Percentiles rank a stretch among this genome's conserved stretches.
Evolutionary conservation across 2,113 vertebrate species (phyloP).

Genomic region (Forbesichthys papilliferus): DNA sequence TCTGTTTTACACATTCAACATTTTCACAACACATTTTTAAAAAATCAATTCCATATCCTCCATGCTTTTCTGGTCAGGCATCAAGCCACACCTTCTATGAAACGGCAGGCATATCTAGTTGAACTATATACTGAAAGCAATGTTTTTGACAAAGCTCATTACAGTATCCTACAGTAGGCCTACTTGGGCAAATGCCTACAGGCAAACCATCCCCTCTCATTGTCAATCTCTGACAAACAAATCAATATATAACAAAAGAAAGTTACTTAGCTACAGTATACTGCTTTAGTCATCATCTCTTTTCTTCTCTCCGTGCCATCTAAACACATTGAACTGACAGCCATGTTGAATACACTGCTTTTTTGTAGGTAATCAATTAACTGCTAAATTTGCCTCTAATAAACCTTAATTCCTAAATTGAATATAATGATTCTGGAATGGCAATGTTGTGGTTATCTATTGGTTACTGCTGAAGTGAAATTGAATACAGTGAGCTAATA

Average conservation of each 20-base stretch:
- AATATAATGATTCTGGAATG: too few relatives aligned
- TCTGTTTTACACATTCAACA: slow-evolving; percentile 68
- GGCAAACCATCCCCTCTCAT: slow-evolving; percentile 14
- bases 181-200: slow-evolving; percentile 25
- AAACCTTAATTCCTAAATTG: too few relatives aligned
- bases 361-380: background rate
- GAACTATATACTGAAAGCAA: background rate
- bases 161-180: background rate
- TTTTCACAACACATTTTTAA: slow-evolving; percentile 70
- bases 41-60: slow-evolving; percentile 47
- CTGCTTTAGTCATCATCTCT: too few relatives aligned
- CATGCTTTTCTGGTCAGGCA: background rate
- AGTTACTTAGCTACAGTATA: too few relatives aligned
- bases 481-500: too few relatives aligned
- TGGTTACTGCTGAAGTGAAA: too few relatives aligned
- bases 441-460: too few relatives aligned
- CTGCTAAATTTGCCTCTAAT: too few relatives aligned
- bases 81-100: slow-evolving; percentile 9
- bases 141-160: slow-evolving; percentile 26
- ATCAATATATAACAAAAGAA: background rate
- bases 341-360: background rate
- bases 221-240: slow-evolving; percentile 14
- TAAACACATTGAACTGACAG: too few relatives aligned
- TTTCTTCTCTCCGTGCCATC: too few relatives aligned
- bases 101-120: slow-evolving; percentile 5